Base-by-base conservation (phyloP, 2,888 invertebrate genomes). In the Acrobasis consociella region DNA sequence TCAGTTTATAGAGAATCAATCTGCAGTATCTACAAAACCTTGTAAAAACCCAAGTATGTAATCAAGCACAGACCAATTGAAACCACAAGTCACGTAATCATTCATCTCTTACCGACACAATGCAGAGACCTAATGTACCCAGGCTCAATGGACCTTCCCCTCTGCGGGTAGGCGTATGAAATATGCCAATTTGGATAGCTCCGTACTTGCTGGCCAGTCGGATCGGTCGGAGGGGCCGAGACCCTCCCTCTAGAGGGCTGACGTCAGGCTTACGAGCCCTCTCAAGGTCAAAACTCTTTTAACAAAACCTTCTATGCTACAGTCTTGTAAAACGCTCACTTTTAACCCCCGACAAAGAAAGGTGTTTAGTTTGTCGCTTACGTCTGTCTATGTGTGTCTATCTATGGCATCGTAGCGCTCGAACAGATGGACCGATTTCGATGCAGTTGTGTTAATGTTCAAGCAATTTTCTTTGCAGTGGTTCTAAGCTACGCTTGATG, bases 231-330 rank as follows among this genome's bases (percentile, higher is more conserved):
- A 61, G 49, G 62, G 69, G 64, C 49, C 56, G 59, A 37, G 55
- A 62, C 64, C 67, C 67, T 67, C 67, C 67, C 70, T 67, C 64
- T 63, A 38, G 38, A 59, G 51, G 60, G 60, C 58, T 73, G 71
- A 73, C 73, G 74, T 75, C 74, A 75, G 67, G 64, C 62, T 65
- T 67, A 64, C 62, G 65, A 62, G 65, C 66, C 65, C 69, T 66
- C 64, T 69, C 72, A 73, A 72, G 72, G 73, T 72, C 67, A 64
- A 50, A 51, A 49, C 50, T 55, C 56, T 64, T 64, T 58, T 39
- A 60, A 62, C 53, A 51, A n/a, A 46, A 50, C 16, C 56, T 50
- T 37, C 15, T n/a, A 58, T 37, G 16, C 49, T 61, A 42, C 53
- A 53, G 60, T 15, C 51, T 60, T 49, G 31, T 31, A 17, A 60